Evolutionary conservation across 2,797 vertebrate species (phyloP).

Genomic region (Sebastes matsubarae): DNA sequence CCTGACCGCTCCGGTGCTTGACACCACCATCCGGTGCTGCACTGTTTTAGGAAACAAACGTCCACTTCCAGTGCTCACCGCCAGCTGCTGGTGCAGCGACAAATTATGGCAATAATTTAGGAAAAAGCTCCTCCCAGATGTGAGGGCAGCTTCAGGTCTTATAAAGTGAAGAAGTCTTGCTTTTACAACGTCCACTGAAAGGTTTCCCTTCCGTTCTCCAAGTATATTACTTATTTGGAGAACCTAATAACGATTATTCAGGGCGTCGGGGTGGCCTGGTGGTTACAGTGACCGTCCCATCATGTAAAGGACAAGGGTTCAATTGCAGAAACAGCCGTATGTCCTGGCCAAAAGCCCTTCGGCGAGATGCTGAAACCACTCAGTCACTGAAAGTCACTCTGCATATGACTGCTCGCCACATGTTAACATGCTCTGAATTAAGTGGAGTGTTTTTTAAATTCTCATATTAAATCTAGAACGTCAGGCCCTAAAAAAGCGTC

Average conservation of each 20-base stretch:
- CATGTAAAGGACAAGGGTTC: conserved; percentile 72
- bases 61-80: conserved; percentile 61
- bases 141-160: conserved; percentile 70
- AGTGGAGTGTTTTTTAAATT: conserved; percentile 52
- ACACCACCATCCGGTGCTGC: conserved; percentile 40
- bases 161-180: conserved; percentile 65
- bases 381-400: conserved; percentile 43
- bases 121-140: conserved; percentile 71
- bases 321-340: conserved; percentile 65
- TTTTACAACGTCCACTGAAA: conserved; percentile 79
- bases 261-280: conserved; percentile 54
- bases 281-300: conserved; percentile 62
- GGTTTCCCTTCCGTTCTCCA: conserved; percentile 76
- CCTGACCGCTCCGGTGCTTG: conserved; percentile 22
- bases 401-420: conserved; percentile 47
- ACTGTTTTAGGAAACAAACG: conserved; percentile 76
- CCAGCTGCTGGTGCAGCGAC: conserved; percentile 72
- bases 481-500: conserved; percentile 56
- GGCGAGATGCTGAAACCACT: conserved; percentile 60
- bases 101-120: conserved; percentile 79
- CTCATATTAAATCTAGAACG: conserved; percentile 57
- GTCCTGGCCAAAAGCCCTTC: conserved; percentile 46
- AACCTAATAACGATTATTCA: conserved; percentile 71
- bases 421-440: conserved; percentile 54
- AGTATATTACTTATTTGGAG: conserved; percentile 77